These are phyloP conservation scores for Origma solitaria DNA, from an alignment of 2,113 vertebrate genomes.

Conservation along the genomic window DNA sequence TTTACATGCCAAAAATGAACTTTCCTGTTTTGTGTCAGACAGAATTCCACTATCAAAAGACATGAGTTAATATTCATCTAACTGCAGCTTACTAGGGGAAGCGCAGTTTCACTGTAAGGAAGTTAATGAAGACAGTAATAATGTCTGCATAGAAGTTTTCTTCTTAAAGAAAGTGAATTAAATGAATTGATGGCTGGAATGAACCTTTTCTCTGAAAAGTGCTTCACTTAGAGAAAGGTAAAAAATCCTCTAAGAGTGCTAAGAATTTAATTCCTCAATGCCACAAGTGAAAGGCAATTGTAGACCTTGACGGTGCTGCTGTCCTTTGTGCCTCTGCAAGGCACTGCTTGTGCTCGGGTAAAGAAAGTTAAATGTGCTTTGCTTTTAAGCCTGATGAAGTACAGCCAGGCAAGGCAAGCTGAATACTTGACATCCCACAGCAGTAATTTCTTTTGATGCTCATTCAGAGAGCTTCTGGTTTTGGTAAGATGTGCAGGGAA, in stretches of 20 bases:
- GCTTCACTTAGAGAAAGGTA: background rate
- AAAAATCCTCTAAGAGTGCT: background rate
- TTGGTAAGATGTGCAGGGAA: background rate
- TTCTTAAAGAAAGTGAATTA: background rate
- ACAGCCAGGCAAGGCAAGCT: background rate
- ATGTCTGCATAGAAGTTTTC: background rate
- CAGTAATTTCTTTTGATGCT: background rate
- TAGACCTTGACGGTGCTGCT: background rate
- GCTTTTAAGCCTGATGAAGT: background rate
- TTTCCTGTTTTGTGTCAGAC: background rate
- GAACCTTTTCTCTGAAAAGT: background rate
- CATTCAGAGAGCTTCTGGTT: slow-evolving; percentile 20
- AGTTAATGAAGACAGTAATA: background rate
- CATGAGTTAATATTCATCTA: background rate
- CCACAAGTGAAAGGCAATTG: background rate
- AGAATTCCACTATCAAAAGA: background rate
- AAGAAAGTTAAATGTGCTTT: background rate
- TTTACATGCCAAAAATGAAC: background rate
- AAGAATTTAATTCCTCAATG: background rate
- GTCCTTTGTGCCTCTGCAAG: background rate
- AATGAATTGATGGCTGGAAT: background rate
- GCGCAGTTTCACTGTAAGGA: background rate
- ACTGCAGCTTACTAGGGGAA: background rate
- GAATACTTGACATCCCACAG: background rate
- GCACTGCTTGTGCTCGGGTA: background rate